Base-by-base conservation (phyloP, 2,888 invertebrate genomes). In the Plagiodera versicolora region DNA sequence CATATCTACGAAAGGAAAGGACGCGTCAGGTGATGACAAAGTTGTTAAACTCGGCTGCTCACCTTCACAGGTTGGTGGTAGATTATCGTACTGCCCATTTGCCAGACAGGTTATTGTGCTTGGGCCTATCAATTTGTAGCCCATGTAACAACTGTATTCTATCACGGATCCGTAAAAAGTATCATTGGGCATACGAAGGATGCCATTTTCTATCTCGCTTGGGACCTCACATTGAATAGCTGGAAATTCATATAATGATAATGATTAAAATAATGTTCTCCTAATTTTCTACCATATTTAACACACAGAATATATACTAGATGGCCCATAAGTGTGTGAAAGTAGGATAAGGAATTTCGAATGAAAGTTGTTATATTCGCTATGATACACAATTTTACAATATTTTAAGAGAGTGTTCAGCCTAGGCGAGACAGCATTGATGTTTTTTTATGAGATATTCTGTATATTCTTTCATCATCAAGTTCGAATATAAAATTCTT, bases 11-110 rank as follows among this genome's bases (percentile, higher is more conserved):
- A 24, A 45, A 30, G 14, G 11, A 18, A 49, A 49, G 19, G 17
- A 11, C 2, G 18, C 24, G 10, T 24, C 35, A 10, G 4, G 24
- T n/a, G 45, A 5, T n/a, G 10, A 18, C 11, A n/a, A n/a, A n/a
- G n/a, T n/a, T n/a, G n/a, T n/a, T n/a, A n/a, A n/a, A n/a, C n/a
- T n/a, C n/a, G n/a, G n/a, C n/a, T 19, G 48, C 56, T 61, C 80
- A 86, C 92, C 84, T 77, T 83, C 83, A 77, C 95, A 95, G 50
- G 83, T 83, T 0, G 95, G 94, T 49, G 90, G 81, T 0, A 86
- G 81, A 55, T 87, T 86, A 75, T 94, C 92, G 85, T 94, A 95
- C 61, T 88, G 85, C 0, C 95, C 95, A 50, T 85, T 88, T 10
- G 89, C 84, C 55, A 90, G 81, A 70, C 95, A 95, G 19, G 84